Evolutionary conservation across 2,113 vertebrate genomes (phyloP).

Genomic region (Todiramphus chloris): DNA sequence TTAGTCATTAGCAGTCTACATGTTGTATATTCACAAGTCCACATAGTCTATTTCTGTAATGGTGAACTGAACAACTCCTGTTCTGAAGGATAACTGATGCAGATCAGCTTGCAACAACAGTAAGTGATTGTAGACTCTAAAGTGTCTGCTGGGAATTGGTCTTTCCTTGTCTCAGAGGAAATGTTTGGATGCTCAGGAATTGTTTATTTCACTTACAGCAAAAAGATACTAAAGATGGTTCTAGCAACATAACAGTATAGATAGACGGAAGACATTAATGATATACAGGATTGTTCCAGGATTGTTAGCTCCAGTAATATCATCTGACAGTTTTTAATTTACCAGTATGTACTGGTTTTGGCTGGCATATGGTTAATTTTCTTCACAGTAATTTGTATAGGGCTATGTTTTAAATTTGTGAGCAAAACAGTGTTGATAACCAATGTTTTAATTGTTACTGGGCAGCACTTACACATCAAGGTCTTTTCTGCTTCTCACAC

Average conservation of each 20-base stretch:
- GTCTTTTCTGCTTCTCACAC: not conserved
- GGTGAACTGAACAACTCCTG: not conserved
- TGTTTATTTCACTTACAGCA: not conserved
- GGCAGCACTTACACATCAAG: not conserved
- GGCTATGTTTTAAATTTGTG: not conserved
- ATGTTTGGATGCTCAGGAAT: not conserved
- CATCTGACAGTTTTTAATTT: not conserved
- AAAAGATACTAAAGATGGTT: not conserved
- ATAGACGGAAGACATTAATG: not conserved
- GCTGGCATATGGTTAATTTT: not conserved
- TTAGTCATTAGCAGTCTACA: not conserved
- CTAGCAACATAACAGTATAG: not conserved
- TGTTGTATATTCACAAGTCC: not conserved
- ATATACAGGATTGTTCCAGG: not conserved
- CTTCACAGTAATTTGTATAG: not conserved
- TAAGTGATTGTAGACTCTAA: not conserved
- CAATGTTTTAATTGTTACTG: not conserved
- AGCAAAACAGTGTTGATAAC: not conserved
- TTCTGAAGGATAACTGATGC: not conserved
- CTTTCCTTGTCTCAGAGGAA: not conserved
- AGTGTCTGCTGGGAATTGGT: not conserved
- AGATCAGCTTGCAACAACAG: not conserved
- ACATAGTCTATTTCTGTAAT: not conserved
- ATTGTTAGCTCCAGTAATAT: not conserved
- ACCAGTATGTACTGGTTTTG: not conserved